A percentile compares a stretch with the other conserved stretches of the same genome.
Conservation (phyloP, 2,888 invertebrate species). For the Auanema freiburgensis region DNA sequence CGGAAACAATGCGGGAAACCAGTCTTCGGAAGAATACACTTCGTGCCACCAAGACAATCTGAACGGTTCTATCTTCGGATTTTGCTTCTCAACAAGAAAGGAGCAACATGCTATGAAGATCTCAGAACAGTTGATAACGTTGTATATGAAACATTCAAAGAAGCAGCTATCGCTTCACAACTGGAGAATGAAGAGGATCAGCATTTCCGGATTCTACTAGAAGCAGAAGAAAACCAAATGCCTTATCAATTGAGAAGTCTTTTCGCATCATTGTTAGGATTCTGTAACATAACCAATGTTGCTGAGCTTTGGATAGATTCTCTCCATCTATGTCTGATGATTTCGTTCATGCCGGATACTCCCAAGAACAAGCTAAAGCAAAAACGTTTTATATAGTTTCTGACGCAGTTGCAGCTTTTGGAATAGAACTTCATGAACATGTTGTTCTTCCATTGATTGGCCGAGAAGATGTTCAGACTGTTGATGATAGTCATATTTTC, state of each 20-base stretch:
- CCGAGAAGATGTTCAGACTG: too few relatives aligned
- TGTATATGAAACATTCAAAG: background rate
- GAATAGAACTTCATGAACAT: too few relatives aligned
- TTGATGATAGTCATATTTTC: too few relatives aligned
- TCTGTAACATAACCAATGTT: background rate
- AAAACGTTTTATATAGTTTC: too few relatives aligned
- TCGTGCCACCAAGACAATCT: background rate
- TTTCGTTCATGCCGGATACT: slow-evolving; percentile 1
- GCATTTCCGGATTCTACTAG: background rate
- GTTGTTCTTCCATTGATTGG: too few relatives aligned
- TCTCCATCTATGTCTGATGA: background rate
- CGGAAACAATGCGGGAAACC: background rate
- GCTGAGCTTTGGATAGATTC: slow-evolving; percentile 13
- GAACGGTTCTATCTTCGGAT: background rate
- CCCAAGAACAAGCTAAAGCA: too few relatives aligned
- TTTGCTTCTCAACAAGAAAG: background rate
- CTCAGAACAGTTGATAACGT: background rate
- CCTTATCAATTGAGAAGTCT: slow-evolving; percentile 18
- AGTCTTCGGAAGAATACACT: background rate
- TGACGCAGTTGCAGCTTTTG: too few relatives aligned
- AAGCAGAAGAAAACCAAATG: slow-evolving; percentile 1
- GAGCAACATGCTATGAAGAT: slow-evolving; percentile 7
- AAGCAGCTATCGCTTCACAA: slow-evolving; percentile 1
- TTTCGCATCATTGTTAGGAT: slow-evolving; percentile 10
- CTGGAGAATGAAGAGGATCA: background rate